phyloP scores from a whole-genome alignment of 35 echinoderm and acorn worm genomes.

The Heliocidaris tuberculata region DNA sequence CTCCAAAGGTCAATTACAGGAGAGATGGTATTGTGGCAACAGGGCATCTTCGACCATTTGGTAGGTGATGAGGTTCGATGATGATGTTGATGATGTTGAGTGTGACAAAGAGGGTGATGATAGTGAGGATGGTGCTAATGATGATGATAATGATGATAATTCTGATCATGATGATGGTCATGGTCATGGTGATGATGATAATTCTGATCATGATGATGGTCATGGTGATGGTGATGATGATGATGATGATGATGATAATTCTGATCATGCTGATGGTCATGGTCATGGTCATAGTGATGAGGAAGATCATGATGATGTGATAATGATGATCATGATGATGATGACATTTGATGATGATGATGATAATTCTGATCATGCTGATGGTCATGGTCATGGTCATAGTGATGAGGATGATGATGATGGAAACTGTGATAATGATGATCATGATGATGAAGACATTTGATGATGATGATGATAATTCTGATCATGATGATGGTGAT shows the following conservation, averaged over 20 bases:
- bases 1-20: conserved; percentile 33
- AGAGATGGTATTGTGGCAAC: neutral
- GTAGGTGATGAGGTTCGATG: conserved; percentile 20
- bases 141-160: neutral
- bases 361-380: neutral
- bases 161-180: neutral
- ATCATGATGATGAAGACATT: conserved; percentile 36
- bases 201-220: neutral
- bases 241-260: no score
- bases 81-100: neutral
- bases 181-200: neutral
- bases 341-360: conserved; percentile 37
- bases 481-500: conserved; percentile 17
- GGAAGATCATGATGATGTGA: no score
- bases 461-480: conserved; percentile 26
- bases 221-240: neutral
- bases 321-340: conserved; percentile 42
- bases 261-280: neutral
- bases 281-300: neutral
- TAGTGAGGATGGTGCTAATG: neutral
- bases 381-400: neutral
- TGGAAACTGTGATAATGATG: neutral
- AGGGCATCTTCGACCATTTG: conserved; percentile 67
- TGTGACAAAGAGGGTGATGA: neutral
- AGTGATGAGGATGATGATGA: neutral